phyloP scores from a whole-genome alignment of 2,888 invertebrate species.

The Phengaris arion region DNA sequence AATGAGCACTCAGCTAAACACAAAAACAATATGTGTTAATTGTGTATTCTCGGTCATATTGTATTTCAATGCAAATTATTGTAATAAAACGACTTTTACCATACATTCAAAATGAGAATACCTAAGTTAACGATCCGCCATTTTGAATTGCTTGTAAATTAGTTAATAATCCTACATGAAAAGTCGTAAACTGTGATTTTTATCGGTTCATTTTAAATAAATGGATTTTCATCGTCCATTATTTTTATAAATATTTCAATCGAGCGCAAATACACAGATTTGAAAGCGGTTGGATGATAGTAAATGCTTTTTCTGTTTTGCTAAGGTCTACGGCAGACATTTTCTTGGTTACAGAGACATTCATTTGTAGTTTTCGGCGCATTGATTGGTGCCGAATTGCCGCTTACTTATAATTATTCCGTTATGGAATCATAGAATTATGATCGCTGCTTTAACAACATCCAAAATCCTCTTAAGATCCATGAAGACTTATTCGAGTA shows the following conservation, averaged over 20 bases:
- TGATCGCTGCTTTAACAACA: too few species aligned
- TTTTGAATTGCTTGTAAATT: conserved; percentile 26
- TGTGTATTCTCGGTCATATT: conserved; percentile 25
- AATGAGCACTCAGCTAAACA: conserved; percentile 16
- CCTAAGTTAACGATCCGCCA: conserved; percentile 14
- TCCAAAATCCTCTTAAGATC: too few species aligned
- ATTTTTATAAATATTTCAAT: not conserved
- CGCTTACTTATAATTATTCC: too few species aligned
- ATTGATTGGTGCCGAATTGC: too few species aligned
- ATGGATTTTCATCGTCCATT: not conserved
- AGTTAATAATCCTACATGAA: conserved; percentile 3
- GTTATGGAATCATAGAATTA: too few species aligned
- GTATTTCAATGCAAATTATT: conserved; percentile 23
- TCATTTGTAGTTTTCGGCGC: too few species aligned
- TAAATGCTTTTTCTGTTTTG: too few species aligned
- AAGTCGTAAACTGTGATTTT: conserved; percentile 17
- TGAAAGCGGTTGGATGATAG: too few species aligned
- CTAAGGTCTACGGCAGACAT: too few species aligned
- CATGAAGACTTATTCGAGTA: too few species aligned
- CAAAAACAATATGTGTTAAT: conserved; percentile 24
- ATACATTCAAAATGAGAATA: conserved; percentile 15
- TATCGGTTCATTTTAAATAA: conserved; percentile 1
- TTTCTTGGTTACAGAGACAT: too few species aligned
- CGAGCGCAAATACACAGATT: not conserved
- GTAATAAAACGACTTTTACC: conserved; percentile 24